phyloP scores from a whole-genome alignment of 2,888 invertebrate species.

The Agonopterix alstromeriana region DNA sequence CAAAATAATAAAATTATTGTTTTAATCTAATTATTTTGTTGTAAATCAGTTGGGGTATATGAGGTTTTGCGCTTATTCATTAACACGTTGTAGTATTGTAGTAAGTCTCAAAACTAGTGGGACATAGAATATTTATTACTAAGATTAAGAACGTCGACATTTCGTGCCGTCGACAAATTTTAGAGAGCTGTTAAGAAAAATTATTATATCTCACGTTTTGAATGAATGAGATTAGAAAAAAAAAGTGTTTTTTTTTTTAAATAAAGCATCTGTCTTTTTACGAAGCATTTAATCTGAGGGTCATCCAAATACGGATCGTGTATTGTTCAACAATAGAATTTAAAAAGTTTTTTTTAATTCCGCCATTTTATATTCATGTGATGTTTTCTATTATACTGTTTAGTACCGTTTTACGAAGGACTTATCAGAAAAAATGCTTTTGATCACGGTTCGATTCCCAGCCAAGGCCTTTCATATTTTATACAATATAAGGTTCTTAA shows the following conservation, averaged over 20 bases:
- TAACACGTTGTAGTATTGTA: too few species aligned
- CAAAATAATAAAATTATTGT: too few species aligned
- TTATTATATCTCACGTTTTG: slow-evolving; percentile 5
- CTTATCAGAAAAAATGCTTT: too few species aligned
- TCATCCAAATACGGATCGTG: slow-evolving; percentile 9
- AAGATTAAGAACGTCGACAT: slow-evolving; percentile 7
- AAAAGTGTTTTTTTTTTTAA: slow-evolving; percentile 1
- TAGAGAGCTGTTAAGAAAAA: slow-evolving; percentile 1
- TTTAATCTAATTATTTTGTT: too few species aligned
- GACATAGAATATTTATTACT: neutral
- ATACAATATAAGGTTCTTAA: too few species aligned
- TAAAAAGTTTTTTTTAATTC: slow-evolving; percentile 15
- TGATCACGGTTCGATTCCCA: too few species aligned
- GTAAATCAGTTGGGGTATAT: too few species aligned
- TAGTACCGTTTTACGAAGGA: too few species aligned
- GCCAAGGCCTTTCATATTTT: too few species aligned
- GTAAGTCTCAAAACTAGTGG: neutral
- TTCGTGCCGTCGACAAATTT: neutral
- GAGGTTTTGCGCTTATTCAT: too few species aligned
- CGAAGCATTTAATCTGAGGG: slow-evolving; percentile 9
- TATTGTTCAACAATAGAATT: slow-evolving; percentile 7
- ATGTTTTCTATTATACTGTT: slow-evolving; percentile 7
- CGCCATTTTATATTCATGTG: slow-evolving; percentile 14
- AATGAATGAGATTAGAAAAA: neutral
- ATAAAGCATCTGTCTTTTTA: slow-evolving; percentile 11